Evolutionary conservation across 2,113 vertebrate genomes (phyloP), one percentile per base, ranked within the genome.

Genomic region (Lycaon pictus): DNA sequence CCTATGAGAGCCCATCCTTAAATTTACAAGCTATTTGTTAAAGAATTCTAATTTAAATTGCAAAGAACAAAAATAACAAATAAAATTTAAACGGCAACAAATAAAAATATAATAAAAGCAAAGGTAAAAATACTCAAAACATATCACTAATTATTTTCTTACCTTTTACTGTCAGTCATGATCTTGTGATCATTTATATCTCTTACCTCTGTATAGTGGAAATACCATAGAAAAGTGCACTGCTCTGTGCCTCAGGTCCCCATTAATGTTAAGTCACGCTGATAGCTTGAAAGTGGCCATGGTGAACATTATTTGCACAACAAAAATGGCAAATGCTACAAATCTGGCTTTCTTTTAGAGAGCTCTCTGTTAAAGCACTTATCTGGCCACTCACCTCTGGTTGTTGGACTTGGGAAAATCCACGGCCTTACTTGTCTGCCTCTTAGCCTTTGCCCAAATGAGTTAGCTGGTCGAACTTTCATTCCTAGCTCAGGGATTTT

Each of bases 381-480:
- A 84, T 74, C 35, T 85, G 35, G 23, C 83, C 53, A 82, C 32
- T 11, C 29, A 22, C 37, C 8, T 16, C 29, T 82, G 62, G 5
- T 63, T 92, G n/a, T 35, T 88, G 63, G 37, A 35, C 35, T 93
- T 84, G 80, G 19, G 55, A 32, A 92, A 96, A 89, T 88, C 12
- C 12, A 55, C 69, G 56, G 43, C 27, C 12, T 22, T 80, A 51
- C 3, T 80, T 88, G 35, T 56, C 71, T n/a, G 55, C 71, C n/a
- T 84, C 35, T 96, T 94, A 62, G 20, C 29, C 27, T 96, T 95
- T 85, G 51, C 20, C 15, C 43, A 67, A 93, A 76, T 60, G 67
- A 96, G 29, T 95, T 96, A 85, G 86, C 35, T 93, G n/a, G 71
- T 76, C 92, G 37, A 77, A 89, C 35, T 95, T 91, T 58, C 87